Evolutionary conservation across 2,797 vertebrate genomes (phyloP).

Genomic region (Sebastes alutus): DNA sequence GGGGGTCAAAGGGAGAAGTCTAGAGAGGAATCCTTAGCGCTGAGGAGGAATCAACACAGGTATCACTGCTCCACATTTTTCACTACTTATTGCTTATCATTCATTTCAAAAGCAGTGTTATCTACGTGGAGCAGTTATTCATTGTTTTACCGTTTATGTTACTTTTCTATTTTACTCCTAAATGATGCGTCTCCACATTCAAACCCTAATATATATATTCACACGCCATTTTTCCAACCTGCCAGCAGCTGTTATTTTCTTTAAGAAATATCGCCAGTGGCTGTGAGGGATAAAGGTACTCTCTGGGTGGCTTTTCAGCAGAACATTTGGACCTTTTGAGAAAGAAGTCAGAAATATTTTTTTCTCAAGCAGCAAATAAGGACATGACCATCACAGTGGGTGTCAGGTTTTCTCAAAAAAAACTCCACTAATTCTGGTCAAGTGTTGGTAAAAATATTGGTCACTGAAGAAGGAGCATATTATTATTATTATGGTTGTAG

Average conservation of each 20-base stretch:
- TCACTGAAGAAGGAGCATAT: background rate
- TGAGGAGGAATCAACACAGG: background rate
- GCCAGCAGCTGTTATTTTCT: background rate
- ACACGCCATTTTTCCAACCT: background rate
- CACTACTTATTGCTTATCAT: background rate
- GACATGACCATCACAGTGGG: too few relatives aligned
- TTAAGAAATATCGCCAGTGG: background rate
- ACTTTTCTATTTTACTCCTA: background rate
- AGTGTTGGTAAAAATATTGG: background rate
- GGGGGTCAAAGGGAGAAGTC: conserved; percentile 45
- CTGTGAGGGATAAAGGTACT: background rate
- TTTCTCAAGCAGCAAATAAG: background rate
- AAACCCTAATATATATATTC: background rate
- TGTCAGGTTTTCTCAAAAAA: background rate
- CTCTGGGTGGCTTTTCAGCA: background rate
- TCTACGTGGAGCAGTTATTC: background rate
- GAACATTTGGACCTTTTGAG: background rate
- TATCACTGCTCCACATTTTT: background rate
- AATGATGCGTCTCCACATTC: background rate
- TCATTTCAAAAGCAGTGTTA: background rate
- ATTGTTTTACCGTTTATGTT: background rate
- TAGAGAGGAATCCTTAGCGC: conserved; percentile 14
- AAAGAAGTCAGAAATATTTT: background rate
- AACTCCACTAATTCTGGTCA: background rate
- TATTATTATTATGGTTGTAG: background rate